These are phyloP conservation scores for Phrynosoma platyrhinos DNA, from an alignment of 2,113 vertebrate species.

Conservation along the genomic window DNA sequence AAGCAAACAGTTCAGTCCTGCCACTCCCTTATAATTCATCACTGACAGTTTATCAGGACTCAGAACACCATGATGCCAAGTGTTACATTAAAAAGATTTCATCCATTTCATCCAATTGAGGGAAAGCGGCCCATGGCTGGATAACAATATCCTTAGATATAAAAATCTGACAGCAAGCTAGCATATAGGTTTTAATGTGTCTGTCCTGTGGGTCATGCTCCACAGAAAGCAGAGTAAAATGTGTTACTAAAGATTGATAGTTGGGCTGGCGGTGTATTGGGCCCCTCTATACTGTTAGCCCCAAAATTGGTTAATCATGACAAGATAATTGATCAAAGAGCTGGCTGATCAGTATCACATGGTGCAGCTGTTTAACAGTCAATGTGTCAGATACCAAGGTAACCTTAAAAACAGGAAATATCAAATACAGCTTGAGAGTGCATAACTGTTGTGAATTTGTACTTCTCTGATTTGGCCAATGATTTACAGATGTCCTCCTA, in stretches of 20 bases:
- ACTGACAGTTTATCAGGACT: constrained; percentile 17
- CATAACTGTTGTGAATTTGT: constrained; percentile 77
- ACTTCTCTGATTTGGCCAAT: constrained; percentile 78
- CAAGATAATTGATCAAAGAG: constrained; percentile 79
- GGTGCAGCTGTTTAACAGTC: constrained; percentile 77
- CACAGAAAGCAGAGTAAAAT: constrained; percentile 42
- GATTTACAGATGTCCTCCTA: constrained; percentile 83
- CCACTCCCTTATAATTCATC: constrained; percentile 1
- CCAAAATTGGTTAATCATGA: constrained; percentile 70
- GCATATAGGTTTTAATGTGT: background rate
- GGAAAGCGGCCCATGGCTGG: constrained; percentile 12
- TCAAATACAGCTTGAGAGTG: constrained; percentile 77
- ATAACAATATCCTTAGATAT: constrained; percentile 20
- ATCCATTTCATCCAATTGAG: constrained; percentile 31
- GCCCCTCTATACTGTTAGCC: constrained; percentile 54
- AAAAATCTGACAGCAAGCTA: constrained; percentile 14
- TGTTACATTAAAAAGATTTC: constrained; percentile 21
- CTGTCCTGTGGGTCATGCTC: background rate
- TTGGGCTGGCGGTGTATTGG: constrained; percentile 32
- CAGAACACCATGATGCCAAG: constrained; percentile 21
- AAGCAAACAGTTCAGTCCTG: constrained; percentile 9
- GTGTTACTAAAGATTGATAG: constrained; percentile 51
- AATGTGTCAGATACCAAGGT: constrained; percentile 81
- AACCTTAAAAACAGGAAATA: constrained; percentile 86
- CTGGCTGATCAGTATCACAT: constrained; percentile 74